Evolutionary conservation across 2,113 vertebrate genomes (phyloP).

Genomic region (Cololabis saira): DNA sequence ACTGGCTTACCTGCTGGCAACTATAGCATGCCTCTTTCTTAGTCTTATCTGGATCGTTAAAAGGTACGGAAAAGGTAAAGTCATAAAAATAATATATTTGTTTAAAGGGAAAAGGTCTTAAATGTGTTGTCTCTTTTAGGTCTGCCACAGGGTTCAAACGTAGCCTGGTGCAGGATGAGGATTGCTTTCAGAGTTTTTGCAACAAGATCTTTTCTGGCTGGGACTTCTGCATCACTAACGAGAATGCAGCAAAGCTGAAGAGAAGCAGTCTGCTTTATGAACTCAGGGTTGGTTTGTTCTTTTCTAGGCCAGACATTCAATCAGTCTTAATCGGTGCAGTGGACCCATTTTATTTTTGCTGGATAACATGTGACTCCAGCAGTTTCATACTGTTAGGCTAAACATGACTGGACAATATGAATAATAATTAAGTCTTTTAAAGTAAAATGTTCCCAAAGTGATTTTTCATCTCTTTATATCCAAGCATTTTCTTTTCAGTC

Average conservation of each 20-base stretch:
- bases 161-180: slow-evolving; percentile 86
- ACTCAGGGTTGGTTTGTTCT: slow-evolving; percentile 82
- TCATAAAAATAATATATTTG: fast-evolving
- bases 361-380: too few relatives aligned
- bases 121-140: slow-evolving; percentile 68
- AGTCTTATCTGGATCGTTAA: slow-evolving; percentile 94
- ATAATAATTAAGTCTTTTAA: too few relatives aligned
- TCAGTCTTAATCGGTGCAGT: not conserved
- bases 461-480: too few relatives aligned
- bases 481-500: too few relatives aligned
- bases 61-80: slow-evolving; percentile 79
- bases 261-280: slow-evolving; percentile 89
- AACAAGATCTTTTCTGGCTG: slow-evolving; percentile 97
- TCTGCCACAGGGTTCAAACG: slow-evolving; percentile 90
- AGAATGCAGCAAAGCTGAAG: slow-evolving; percentile 82
- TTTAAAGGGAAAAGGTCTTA: not conserved
- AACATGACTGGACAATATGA: too few relatives aligned
- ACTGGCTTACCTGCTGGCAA: slow-evolving; percentile 90
- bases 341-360: too few relatives aligned
- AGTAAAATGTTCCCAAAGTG: too few relatives aligned
- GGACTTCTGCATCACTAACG: slow-evolving; percentile 95
- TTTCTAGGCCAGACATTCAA: not conserved
- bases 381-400: too few relatives aligned
- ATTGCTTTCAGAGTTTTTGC: slow-evolving; percentile 95
- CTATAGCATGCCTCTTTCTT: slow-evolving; percentile 87